phyloP scores from a whole-genome alignment of 2,888 invertebrate genomes.

The Linnaemya tessellans region DNA sequence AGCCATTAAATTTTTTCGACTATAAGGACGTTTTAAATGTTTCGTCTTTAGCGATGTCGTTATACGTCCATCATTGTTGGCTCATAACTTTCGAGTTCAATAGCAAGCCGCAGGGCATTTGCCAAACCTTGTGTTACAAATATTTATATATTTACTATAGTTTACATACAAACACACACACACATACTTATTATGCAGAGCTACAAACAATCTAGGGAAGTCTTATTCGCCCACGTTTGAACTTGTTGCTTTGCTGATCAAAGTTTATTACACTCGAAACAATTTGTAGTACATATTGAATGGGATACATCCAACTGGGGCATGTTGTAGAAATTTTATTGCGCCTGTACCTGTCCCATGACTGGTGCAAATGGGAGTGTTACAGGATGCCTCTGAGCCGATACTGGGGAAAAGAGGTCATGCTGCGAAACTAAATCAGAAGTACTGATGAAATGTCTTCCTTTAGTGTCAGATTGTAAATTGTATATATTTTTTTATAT shows the following conservation, averaged over 20 bases:
- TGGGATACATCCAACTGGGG: too few species aligned
- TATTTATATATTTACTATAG: conserved; percentile 50
- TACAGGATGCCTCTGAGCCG: too few species aligned
- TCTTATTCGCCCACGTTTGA: conserved; percentile 83
- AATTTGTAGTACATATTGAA: background rate
- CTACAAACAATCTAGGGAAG: conserved; percentile 70
- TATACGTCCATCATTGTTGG: conserved; percentile 81
- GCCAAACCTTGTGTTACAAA: conserved; percentile 79
- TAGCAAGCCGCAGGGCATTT: conserved; percentile 83
- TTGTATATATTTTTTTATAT: too few species aligned
- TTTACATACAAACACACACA: conserved; percentile 17
- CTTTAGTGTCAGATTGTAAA: too few species aligned
- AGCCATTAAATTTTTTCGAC: conserved; percentile 56
- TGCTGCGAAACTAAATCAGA: too few species aligned
- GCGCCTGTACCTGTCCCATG: too few species aligned
- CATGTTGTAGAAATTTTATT: too few species aligned
- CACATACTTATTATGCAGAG: background rate
- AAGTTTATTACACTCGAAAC: conserved; percentile 20
- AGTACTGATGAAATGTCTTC: too few species aligned
- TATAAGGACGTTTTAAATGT: conserved; percentile 70
- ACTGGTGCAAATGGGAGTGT: too few species aligned
- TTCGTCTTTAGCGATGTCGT: conserved; percentile 74
- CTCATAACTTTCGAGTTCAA: conserved; percentile 82
- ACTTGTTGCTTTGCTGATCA: conserved; percentile 50
- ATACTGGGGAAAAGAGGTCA: too few species aligned